These are phyloP conservation scores for Enteromius mattozi DNA, from an alignment of 2,797 vertebrate genomes.

Conservation along the genomic window DNA sequence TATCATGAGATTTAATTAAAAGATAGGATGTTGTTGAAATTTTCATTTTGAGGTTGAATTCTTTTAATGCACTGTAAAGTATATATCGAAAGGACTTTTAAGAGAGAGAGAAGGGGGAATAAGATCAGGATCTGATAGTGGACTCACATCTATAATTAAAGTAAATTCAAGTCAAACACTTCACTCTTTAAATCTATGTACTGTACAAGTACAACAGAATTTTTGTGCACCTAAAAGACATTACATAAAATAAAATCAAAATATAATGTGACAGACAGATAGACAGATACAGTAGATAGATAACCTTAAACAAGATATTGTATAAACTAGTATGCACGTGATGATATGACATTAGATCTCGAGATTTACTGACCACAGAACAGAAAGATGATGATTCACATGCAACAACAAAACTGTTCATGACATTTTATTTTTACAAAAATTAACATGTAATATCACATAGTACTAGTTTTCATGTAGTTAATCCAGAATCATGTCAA, in stretches of 20 bases:
- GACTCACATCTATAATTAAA: background rate
- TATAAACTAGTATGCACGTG: too few relatives aligned
- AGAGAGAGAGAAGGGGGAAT: background rate
- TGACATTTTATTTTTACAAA: background rate
- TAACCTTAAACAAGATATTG: too few relatives aligned
- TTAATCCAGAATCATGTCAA: background rate
- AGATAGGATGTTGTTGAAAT: background rate
- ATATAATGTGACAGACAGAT: background rate
- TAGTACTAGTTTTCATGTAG: background rate
- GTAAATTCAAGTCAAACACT: background rate
- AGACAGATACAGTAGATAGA: too few relatives aligned
- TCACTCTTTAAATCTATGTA: background rate
- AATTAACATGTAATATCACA: background rate
- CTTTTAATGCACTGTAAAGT: background rate
- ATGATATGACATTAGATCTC: too few relatives aligned
- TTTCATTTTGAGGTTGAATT: background rate
- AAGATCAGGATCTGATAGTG: background rate
- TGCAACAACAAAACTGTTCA: background rate
- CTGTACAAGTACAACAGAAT: background rate
- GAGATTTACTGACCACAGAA: conserved; percentile 9
- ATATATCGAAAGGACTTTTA: background rate
- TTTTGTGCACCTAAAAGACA: background rate
- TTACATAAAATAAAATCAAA: background rate
- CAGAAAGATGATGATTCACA: background rate
- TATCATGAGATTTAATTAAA: background rate